phyloP scores from a whole-genome alignment of 2,888 invertebrate species.

The Dicranocentrus wangi region DNA sequence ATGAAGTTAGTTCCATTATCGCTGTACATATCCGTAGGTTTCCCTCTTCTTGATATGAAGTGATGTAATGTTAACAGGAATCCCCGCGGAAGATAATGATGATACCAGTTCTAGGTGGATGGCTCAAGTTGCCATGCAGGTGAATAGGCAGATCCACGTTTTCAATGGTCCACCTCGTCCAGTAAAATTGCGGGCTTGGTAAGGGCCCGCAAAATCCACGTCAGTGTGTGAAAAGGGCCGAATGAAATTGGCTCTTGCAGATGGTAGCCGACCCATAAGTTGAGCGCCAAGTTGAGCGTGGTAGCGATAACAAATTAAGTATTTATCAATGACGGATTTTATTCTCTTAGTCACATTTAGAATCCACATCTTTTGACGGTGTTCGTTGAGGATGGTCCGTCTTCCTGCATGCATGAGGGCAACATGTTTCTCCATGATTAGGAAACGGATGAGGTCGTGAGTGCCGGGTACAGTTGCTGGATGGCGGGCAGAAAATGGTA shows the following conservation, averaged over 20 bases:
- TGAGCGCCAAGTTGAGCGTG: constrained; percentile 9
- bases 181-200: not conserved
- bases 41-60: constrained; percentile 56
- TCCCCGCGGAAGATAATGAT: constrained; percentile 47
- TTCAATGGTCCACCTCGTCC: constrained; percentile 35
- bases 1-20: constrained; percentile 67
- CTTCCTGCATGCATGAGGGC: constrained; percentile 20
- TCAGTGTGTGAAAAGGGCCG: constrained; percentile 54
- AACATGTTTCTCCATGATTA: constrained; percentile 11
- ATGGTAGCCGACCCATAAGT: constrained; percentile 39
- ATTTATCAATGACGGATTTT: not conserved
- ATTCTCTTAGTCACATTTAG: not conserved
- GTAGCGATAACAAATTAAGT: constrained; percentile 15
- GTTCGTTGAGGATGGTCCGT: constrained; percentile 3
- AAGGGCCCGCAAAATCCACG: constrained; percentile 62
- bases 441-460: not conserved
- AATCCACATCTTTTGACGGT: constrained; percentile 23
- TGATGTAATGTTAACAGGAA: constrained; percentile 58
- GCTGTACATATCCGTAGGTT: constrained; percentile 51
- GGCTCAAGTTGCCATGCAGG: constrained; percentile 58
- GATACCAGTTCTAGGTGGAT: constrained; percentile 57
- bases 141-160: constrained; percentile 50
- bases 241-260: not conserved
- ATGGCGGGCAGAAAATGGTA: no score
- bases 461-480: not conserved